Base-by-base conservation (phyloP, 2,797 vertebrate genomes). In the Sebastes reedi region DNA sequence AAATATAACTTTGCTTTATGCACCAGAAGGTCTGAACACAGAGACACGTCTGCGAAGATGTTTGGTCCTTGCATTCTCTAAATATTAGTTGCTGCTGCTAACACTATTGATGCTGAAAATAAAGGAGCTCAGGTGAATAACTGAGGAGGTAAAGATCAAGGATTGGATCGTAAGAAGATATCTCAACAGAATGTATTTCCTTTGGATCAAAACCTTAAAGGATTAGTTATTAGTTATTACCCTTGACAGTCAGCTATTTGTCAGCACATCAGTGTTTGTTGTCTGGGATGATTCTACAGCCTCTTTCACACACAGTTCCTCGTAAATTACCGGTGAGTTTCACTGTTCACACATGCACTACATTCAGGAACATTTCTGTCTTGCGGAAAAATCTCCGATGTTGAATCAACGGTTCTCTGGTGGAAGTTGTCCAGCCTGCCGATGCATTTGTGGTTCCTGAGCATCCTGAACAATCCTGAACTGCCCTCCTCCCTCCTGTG, bases 401-500 rank as follows among this genome's bases (percentile, higher is more conserved):
- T 11, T 68, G 10, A 69, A 10, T 61, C 6, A 16, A 12, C 8
- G 46, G 46, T 52, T 20, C 46, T 52, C 46, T n/a, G 20, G 20
- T 52, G 46, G 46, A 59, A 16, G 5, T 67, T 75, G 8, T 76
- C 22, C 46, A 36, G 32, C 50, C 29, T 10, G 1, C 20, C 25
- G 22, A 61, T 70, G 29, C 16, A 16, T 46, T 5, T 50, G 61
- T 68, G 34, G 12, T 18, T 68, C 27, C 55, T 20, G 27, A 58
- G 56, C 39, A 52, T 46, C 22, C 8, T 58, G 39, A 67, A 62
- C 5, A 56, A 55, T 32, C 77, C 52, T 84, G 50, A 4, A 1
- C 72, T 66, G 78, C 56, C 24, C 8, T 32, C 59, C 30, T 29
- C 42, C 9, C 80, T 67, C 78, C 42, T 34, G 52, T 82, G 75